Evolutionary conservation across 2,888 invertebrate genomes (phyloP).

Genomic region (Patella ulyssiponensis): DNA sequence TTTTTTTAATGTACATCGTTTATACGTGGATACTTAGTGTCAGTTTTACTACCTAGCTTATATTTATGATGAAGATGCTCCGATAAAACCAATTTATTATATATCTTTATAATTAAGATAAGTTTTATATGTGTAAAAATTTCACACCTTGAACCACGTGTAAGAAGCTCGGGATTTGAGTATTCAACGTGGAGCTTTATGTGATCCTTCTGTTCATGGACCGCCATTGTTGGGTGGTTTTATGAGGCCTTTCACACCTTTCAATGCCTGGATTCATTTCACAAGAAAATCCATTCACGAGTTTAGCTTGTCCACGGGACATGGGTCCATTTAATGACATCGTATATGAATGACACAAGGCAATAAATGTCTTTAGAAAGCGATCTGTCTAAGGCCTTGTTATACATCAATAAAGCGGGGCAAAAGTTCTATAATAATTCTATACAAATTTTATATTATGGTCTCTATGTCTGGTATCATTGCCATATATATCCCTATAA

Average conservation of each 20-base stretch:
- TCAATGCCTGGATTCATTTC: not conserved
- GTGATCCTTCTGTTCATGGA: no score
- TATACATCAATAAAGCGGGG: not conserved
- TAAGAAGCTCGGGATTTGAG: not conserved
- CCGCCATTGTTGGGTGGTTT: not conserved
- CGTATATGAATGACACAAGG: not conserved
- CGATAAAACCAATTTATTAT: not conserved
- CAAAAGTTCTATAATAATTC: no score
- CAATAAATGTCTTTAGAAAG: not conserved
- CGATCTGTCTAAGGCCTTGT: constrained; percentile 3
- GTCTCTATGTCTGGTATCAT: no score
- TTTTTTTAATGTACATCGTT: no score
- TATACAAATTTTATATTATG: no score
- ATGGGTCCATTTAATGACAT: not conserved
- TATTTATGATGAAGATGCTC: not conserved
- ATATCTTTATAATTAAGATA: not conserved
- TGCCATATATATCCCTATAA: no score
- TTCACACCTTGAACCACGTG: not conserved
- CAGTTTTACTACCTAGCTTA: no score
- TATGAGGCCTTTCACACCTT: constrained; percentile 7
- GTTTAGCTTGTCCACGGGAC: not conserved
- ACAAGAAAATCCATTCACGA: not conserved
- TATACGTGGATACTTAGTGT: no score
- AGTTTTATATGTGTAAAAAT: not conserved
- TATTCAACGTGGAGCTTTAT: no score